Percentiles rank a stretch among this genome's conserved stretches.
These are phyloP conservation scores for Drosophila ogumai DNA, from an alignment of 1,140 invertebrate genomes.

Conservation along the genomic window DNA sequence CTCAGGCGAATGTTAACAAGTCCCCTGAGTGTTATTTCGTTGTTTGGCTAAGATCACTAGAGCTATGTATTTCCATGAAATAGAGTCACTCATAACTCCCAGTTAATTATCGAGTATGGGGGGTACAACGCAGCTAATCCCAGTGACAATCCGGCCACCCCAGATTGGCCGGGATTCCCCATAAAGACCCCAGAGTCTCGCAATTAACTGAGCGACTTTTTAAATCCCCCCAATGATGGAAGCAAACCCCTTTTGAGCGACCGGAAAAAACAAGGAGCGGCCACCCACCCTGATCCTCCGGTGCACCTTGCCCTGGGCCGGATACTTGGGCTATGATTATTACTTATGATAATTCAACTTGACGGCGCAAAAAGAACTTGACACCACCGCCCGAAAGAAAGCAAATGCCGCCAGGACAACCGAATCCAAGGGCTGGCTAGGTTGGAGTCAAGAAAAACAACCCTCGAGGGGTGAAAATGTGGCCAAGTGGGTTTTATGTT, in stretches of 20 bases:
- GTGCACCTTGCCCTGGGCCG: constrained; percentile 50
- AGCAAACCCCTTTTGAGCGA: constrained; percentile 12
- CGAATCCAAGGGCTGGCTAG: constrained; percentile 7
- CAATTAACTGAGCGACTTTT: constrained; percentile 68
- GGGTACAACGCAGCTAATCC: constrained; percentile 29
- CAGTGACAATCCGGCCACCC: constrained; percentile 51
- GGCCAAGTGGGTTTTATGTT: constrained; percentile 60
- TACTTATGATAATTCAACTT: constrained; percentile 81
- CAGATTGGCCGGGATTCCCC: constrained; percentile 36
- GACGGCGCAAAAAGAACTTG: constrained; percentile 76
- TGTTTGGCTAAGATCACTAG: constrained; percentile 15
- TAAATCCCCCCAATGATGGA: constrained; percentile 73
- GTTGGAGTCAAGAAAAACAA: constrained; percentile 44
- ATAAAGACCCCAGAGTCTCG: constrained; percentile 63
- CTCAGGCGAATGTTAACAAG: background rate
- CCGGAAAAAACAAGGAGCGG: constrained; percentile 39
- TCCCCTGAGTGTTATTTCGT: constrained; percentile 2
- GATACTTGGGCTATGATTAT: constrained; percentile 74
- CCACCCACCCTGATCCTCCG: constrained; percentile 6
- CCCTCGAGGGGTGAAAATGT: constrained; percentile 51
- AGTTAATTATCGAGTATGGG: constrained; percentile 38
- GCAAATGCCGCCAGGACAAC: constrained; percentile 53
- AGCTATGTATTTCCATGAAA: background rate
- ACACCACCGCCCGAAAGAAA: constrained; percentile 52
- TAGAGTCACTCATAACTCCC: constrained; percentile 7